These are phyloP conservation scores for Zapus hudsonius DNA, from an alignment of 2,113 vertebrate species.

Conservation along the genomic window DNA sequence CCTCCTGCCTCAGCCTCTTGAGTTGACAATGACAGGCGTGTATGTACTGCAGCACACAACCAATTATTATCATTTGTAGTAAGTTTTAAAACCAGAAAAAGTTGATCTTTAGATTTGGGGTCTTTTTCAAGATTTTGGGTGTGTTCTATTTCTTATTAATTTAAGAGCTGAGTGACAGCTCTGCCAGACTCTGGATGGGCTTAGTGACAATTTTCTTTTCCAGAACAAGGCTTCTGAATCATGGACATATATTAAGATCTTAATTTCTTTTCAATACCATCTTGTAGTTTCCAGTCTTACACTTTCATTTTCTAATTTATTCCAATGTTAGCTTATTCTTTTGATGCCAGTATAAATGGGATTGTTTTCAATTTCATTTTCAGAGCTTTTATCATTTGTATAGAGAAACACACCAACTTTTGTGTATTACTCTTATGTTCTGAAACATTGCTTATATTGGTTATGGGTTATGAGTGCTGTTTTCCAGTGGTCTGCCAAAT, in stretches of 20 bases:
- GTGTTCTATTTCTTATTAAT: not conserved
- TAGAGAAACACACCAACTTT: not conserved
- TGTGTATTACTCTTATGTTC: not conserved
- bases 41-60: no score
- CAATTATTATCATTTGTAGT: not conserved
- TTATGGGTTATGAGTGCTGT: not conserved
- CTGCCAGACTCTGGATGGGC: not conserved
- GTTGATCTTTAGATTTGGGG: not conserved
- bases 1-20: no score
- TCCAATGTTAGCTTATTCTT: not conserved
- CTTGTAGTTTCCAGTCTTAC: not conserved
- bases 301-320: not conserved
- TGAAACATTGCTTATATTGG: not conserved
- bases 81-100: not conserved
- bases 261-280: not conserved
- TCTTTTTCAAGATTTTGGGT: not conserved
- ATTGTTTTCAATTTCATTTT: not conserved
- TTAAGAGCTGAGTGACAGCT: no score
- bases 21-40: no score
- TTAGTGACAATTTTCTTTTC: no score
- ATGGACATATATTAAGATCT: not conserved
- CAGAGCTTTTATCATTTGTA: not conserved
- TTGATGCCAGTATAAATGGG: not conserved
- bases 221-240: no score
- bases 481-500: not conserved